Base-by-base conservation (phyloP, 2,797 vertebrate genomes). In the Chiroxiphia lanceolata region DNA sequence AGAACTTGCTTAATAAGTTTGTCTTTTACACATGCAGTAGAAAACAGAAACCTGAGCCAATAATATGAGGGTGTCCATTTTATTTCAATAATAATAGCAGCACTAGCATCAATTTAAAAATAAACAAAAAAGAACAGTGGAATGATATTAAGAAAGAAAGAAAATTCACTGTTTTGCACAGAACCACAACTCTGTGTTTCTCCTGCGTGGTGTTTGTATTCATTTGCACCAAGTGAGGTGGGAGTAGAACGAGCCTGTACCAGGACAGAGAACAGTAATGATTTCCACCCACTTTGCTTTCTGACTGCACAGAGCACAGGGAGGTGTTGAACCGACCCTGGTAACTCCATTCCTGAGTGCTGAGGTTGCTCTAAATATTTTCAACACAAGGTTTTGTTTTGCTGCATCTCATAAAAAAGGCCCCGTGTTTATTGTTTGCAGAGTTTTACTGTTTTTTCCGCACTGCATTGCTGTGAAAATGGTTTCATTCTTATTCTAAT, bases 401-500 rank as follows among this genome's bases (percentile, higher is more conserved):
- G 59, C 51, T 0, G 4, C n/a, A 13, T 60, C 83, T 72, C 59
- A 53, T 47, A 31, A 69, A 82, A 91, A 94, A 34, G 13, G 5
- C 6, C 34, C 15, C 0, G 2, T 2, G 0, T 59, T 86, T 89
- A 82, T 83, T 83, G 42, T 89, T 92, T 65, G 53, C 65, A 25
- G 70, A 83, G 21, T 87, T 95, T 93, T 91, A n/a, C 36, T 92
- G 38, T 6, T 2, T 63, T 93, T 65, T 19, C 48, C 67, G 17
- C 26, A 11, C 33, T 70, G 57, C 33, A 22, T 44, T 48, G 59
- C 65, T 53, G 85, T 64, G 87, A 95, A 94, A 95, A 76, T 77
- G 1, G 40, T 59, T 96, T 91, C 26, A 86, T 96, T 96, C 50
- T 88, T 50, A 95, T 96, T 96, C 70, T 93, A 87, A 91, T 70